phyloP scores from a whole-genome alignment of 2,113 vertebrate species.

The Petroica traversi region DNA sequence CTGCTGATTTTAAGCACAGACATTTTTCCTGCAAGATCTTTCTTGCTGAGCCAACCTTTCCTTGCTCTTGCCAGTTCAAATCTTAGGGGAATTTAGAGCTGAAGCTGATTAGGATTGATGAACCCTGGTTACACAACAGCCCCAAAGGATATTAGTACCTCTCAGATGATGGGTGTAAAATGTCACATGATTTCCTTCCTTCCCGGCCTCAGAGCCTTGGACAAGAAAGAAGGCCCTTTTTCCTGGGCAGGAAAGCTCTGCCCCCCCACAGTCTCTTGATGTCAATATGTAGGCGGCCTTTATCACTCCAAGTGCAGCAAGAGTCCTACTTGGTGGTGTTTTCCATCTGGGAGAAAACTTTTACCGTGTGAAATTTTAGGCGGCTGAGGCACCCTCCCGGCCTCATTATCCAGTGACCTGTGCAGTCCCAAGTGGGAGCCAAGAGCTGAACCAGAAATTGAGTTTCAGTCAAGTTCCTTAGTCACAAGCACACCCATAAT shows the following conservation, averaged over 20 bases:
- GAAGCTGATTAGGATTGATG: constrained; percentile 22
- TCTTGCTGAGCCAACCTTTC: background rate
- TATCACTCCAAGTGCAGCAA: too few species aligned
- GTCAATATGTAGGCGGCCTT: too few species aligned
- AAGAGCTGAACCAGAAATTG: background rate
- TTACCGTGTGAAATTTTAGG: too few species aligned
- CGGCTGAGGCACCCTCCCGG: too few species aligned
- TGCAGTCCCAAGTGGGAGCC: background rate
- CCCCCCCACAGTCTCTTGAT: too few species aligned
- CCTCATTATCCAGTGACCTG: background rate
- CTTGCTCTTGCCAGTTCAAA: background rate
- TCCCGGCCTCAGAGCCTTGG: too few species aligned
- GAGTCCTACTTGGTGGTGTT: too few species aligned
- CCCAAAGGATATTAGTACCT: constrained; percentile 23
- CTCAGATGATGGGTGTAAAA: constrained; percentile 20
- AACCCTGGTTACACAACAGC: background rate
- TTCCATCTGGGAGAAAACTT: too few species aligned
- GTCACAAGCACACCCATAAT: background rate
- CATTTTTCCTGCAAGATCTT: background rate
- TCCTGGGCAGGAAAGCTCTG: too few species aligned
- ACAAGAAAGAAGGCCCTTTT: too few species aligned
- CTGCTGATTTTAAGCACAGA: background rate
- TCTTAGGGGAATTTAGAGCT: background rate
- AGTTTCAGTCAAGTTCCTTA: background rate
- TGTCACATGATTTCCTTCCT: background rate